Base-by-base conservation (phyloP, 1,140 invertebrate genomes). In the Sminthurinus signatus region DNA sequence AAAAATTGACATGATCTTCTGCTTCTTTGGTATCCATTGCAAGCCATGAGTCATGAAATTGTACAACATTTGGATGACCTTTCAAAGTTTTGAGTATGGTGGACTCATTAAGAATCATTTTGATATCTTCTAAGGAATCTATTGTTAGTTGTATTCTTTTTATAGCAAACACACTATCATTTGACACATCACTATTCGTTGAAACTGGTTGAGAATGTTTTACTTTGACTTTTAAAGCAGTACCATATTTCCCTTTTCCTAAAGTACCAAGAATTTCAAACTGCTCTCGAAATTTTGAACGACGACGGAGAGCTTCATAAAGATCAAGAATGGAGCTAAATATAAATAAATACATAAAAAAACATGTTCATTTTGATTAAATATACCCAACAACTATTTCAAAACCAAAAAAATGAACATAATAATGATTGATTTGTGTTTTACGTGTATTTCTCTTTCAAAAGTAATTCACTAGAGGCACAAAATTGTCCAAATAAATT, bases 41-140 rank as follows among this genome's bases (percentile, higher is more conserved):
- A 14, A 72, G 28, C 70, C 70, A 72, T 17, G 67, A 69, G 23
- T 72, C 65, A 51, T 51, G 57, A 21, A 57, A 58, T 27, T 31
- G 8, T 25, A 72, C 51, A 42, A 72, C 63, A 25, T 62, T 62
- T n/a, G 52, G 42, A 55, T 72, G 61, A 25, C 51, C 57, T 5
- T 12, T 15, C 1, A 72, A 51, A 27, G 14, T 55, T 48, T 65
- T 62, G 27, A 72, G 29, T 52, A 60, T 65, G 19, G 23, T 32
- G 1, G 64, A 61, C 31, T 72, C 70, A 59, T 64, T 72, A 2
- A 72, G 10, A 21, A 62, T 55, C 62, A 68, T 66, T 14, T 50
- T 51, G 14, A 72, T 61, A 15, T 65, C 60, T 28, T 67, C 67
- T 3, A 36, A 15, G 5, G 32, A 36, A 36, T 15, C 5, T 36